Conservation (phyloP, 1,140 invertebrate genomes). For the Drosophila pruinosa region DNA sequence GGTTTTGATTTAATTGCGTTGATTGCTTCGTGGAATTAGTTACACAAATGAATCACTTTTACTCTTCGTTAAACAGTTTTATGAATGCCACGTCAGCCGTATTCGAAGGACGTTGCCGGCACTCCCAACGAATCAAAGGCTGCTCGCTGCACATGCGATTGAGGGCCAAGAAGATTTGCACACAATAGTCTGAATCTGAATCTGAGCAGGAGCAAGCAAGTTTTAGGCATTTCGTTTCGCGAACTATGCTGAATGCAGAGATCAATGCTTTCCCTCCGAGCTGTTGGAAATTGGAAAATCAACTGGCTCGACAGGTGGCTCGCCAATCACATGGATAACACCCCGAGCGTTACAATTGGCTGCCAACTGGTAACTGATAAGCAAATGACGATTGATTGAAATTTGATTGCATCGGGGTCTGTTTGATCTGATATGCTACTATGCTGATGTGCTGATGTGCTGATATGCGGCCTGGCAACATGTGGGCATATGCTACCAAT, state of each 20-base stretch:
- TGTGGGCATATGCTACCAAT: no score
- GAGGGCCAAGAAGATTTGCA: conserved; percentile 12
- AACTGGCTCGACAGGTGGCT: conserved; percentile 21
- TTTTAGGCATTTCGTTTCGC: conserved; percentile 61
- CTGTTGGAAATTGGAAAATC: conserved; percentile 21
- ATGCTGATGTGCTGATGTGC: no score
- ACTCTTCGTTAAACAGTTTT: background rate
- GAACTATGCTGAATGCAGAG: conserved; percentile 5
- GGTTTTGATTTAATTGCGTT: background rate
- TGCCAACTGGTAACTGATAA: conserved; percentile 19
- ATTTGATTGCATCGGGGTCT: conserved; percentile 3
- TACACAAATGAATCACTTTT: background rate
- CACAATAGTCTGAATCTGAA: conserved; percentile 33
- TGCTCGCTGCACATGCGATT: background rate
- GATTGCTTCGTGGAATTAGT: background rate
- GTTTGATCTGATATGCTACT: no score
- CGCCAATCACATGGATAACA: conserved; percentile 12
- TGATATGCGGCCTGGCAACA: conserved; percentile 12
- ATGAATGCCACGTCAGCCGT: conserved; percentile 46
- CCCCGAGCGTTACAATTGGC: conserved; percentile 8
- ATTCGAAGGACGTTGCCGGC: conserved; percentile 42
- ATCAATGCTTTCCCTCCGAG: conserved; percentile 17
- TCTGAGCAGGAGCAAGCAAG: conserved; percentile 22
- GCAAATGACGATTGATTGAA: conserved; percentile 21
- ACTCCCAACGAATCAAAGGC: background rate